phyloP scores from a whole-genome alignment of 2,888 invertebrate species.

The Machimus atricapillus region DNA sequence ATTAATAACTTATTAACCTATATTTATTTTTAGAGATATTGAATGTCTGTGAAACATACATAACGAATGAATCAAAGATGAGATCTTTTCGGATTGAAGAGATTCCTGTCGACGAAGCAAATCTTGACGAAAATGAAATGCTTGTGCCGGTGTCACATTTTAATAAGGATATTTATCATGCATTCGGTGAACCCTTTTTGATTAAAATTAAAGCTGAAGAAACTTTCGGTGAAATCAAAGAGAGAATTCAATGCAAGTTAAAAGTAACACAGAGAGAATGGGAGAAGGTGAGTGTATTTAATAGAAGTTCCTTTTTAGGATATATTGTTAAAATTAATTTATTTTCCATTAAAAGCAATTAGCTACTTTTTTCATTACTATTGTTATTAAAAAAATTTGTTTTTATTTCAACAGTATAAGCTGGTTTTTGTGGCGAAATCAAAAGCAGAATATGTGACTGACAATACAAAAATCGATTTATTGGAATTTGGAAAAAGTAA shows the following conservation, averaged over 20 bases:
- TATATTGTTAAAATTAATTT: too few species aligned
- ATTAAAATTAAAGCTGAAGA: slow-evolving; percentile 87
- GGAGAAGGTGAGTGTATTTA: slow-evolving; percentile 89
- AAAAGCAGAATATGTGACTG: background rate
- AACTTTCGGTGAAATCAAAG: slow-evolving; percentile 80
- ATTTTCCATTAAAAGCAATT: background rate
- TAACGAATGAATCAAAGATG: background rate
- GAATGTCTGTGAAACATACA: background rate
- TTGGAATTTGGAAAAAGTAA: background rate
- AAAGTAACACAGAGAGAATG: slow-evolving; percentile 94
- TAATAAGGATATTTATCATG: slow-evolving; percentile 89
- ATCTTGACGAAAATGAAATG: slow-evolving; percentile 78
- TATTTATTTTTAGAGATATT: background rate
- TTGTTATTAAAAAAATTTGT: background rate
- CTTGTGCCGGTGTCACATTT: slow-evolving; percentile 94
- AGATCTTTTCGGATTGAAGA: slow-evolving; percentile 81
- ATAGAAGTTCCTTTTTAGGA: slow-evolving; percentile 75
- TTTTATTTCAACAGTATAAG: background rate
- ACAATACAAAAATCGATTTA: background rate
- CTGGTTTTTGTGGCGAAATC: slow-evolving; percentile 4
- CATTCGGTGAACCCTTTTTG: slow-evolving; percentile 90
- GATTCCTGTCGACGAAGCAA: slow-evolving; percentile 85
- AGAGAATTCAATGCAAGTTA: slow-evolving; percentile 86
- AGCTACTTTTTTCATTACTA: background rate
- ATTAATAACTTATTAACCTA: too few species aligned